phyloP scores from a whole-genome alignment of 2,113 vertebrate species.

The Sardina pilchardus region DNA sequence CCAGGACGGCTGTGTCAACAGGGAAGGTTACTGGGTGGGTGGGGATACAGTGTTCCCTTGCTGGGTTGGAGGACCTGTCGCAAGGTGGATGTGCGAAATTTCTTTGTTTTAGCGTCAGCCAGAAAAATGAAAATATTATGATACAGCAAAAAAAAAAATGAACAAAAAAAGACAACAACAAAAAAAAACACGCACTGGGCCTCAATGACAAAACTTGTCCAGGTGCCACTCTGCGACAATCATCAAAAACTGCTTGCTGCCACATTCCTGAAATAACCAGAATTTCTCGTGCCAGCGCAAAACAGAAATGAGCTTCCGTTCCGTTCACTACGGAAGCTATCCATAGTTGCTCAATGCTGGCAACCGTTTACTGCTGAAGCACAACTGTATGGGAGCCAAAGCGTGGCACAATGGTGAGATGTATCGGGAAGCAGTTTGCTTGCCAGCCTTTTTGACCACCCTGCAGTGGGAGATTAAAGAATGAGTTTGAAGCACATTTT shows the following conservation, averaged over 20 bases:
- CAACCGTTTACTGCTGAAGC: neutral
- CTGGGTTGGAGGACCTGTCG: neutral
- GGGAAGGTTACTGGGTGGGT: neutral
- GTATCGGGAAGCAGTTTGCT: neutral
- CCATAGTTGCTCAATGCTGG: neutral
- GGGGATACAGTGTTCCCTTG: neutral
- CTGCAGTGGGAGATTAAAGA: neutral
- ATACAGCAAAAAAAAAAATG: neutral
- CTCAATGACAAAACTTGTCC: neutral
- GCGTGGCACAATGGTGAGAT: neutral
- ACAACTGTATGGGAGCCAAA: neutral
- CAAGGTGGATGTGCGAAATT: neutral
- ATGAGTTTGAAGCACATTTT: neutral
- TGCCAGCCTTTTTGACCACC: neutral
- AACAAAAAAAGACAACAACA: too few species aligned
- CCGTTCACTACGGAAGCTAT: neutral
- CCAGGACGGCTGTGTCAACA: constrained; percentile 49
- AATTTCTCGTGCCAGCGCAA: neutral
- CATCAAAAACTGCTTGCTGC: neutral
- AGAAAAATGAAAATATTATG: constrained; percentile 32
- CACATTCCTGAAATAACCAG: neutral
- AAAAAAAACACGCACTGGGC: neutral
- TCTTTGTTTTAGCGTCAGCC: constrained; percentile 19
- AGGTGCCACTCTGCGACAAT: neutral
- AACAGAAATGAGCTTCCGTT: neutral